Base-by-base conservation (phyloP, 2,888 invertebrate genomes). In the Cancer borealis region DNA sequence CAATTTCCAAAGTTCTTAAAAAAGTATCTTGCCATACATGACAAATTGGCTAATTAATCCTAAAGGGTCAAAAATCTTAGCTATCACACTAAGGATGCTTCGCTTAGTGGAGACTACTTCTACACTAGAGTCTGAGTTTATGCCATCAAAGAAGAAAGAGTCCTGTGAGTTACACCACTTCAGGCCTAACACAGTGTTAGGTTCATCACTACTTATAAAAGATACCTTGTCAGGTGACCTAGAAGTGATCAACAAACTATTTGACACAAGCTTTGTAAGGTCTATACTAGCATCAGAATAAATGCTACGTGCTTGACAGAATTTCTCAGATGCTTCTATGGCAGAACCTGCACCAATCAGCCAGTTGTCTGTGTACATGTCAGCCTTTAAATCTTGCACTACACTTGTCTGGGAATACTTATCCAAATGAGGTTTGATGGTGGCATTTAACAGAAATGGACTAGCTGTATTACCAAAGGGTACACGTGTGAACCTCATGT, bases 261-360 rank as follows among this genome's bases (percentile, higher is more conserved):
- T 92, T 79, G 73, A 92, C 79, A 92, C 92, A 92, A 92, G 92
- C n/a, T 73, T 92, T 79, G 92, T 92, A 92, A 92, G 92, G 46
- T 92, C 46, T 79, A 92, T 79, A 21, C 79, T 79, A 92, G 79
- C 92, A 92, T 92, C 92, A 92, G 39, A 39, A 39, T 1, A 39
- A 39, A 39, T 39, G 39, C 39, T 39, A 39, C 2, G 39, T 39
- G 39, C 39, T 39, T 39, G 39, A 39, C 39, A 39, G 39, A 39
- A 39, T 39, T 39, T 39, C 39, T 39, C 39, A 39, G 39, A 39
- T n/a, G n/a, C n/a, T n/a, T n/a, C n/a, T n/a, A n/a, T 39, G 2
- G 39, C 39, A 39, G 39, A 39, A 39, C 2, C 39, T 2, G 39
- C 39, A 39, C 39, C 39, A 39, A 0, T 39, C 39, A 39, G 39